Base-by-base conservation (phyloP, 92 coral and sea anemone genomes). In the Zoanthus gigantus region DNA sequence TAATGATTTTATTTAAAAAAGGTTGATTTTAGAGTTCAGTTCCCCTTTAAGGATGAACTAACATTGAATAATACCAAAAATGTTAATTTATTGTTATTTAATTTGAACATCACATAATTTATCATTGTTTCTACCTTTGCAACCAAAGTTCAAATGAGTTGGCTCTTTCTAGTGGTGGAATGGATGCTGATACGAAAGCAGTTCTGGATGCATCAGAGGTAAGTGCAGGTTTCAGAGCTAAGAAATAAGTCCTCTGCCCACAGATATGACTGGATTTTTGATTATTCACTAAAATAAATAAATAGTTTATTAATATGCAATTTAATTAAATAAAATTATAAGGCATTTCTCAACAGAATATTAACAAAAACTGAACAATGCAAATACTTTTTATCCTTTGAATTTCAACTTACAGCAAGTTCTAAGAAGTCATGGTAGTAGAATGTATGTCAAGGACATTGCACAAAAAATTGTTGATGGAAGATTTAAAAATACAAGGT, bases 401-500 rank as follows among this genome's bases (percentile, higher is more conserved):
- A 69, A 30, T 69, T 34, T 56, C 54, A 52, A 63, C 32, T 6
- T 31, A 45, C 88, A 95, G 98, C 87, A 82, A 69, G 90, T 93
- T 23, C 76, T 95, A 6, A 84, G 90, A 87, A 72, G 76, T 34
- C 92, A 91, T 74, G 94, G 94, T 16, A 95, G 98, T 11, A 95
- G 92, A 79, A 69, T 95, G 30, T 95, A 95, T 82, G 93, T 95
- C 9, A 95, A 89, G 83, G 98, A 95, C 78, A 89, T 95, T 60
- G 94, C 92, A 87, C 93, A 95, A 67, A 90, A 92, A 84, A 93
- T 95, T 79, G 92, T 91, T 56, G 98, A 91, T 84, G 88, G 81
- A 84, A 92, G 96, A 1, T 90, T 91, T 53, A 46, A 87, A 57
- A 92, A 85, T 11, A 84, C 91, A 1, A 92, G 95, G 97, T 94